Percentiles rank a stretch among this genome's conserved stretches.
Conservation (phyloP, 2,113 vertebrate genomes). For the Heteronetta atricapilla region DNA sequence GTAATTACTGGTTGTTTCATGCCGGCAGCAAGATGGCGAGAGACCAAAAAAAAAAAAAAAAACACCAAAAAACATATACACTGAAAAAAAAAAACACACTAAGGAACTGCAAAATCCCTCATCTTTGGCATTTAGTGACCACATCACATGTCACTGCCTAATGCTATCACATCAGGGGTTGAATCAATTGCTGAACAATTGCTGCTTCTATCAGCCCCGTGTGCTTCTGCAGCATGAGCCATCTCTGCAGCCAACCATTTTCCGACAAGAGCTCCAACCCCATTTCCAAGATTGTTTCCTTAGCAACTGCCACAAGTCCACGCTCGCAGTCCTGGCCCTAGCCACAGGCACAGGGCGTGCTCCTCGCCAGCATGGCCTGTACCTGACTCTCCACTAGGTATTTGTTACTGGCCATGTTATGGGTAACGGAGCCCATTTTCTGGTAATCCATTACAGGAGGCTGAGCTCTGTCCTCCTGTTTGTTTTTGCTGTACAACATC, state of each 20-base stretch:
- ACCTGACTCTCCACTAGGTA: not conserved
- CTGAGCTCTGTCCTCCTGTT: not conserved
- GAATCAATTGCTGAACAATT: not conserved
- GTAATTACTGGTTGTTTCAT: not conserved
- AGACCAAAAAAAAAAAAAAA: not conserved
- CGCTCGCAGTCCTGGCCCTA: not conserved
- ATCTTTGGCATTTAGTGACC: not conserved
- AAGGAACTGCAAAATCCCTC: not conserved
- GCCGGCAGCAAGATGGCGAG: not conserved
- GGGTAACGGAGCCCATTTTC: not conserved
- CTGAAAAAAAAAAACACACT: not conserved
- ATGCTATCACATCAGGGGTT: not conserved
- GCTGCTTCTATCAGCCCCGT: not conserved
- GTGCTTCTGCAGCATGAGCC: not conserved
- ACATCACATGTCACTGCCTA: not conserved
- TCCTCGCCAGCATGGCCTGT: not conserved
- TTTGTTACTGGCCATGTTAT: not conserved
- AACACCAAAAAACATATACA: not conserved
- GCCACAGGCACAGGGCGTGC: not conserved
- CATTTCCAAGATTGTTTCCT: slow-evolving; percentile 39
- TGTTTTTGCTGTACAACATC: not conserved
- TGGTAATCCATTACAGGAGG: not conserved
- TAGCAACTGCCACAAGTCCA: slow-evolving; percentile 42
- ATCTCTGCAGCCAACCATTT: not conserved
- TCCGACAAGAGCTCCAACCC: not conserved